These are phyloP conservation scores for Paracentrotus lividus DNA, from an alignment of 53 echinoderm and acorn worm genomes.

Conservation along the genomic window DNA sequence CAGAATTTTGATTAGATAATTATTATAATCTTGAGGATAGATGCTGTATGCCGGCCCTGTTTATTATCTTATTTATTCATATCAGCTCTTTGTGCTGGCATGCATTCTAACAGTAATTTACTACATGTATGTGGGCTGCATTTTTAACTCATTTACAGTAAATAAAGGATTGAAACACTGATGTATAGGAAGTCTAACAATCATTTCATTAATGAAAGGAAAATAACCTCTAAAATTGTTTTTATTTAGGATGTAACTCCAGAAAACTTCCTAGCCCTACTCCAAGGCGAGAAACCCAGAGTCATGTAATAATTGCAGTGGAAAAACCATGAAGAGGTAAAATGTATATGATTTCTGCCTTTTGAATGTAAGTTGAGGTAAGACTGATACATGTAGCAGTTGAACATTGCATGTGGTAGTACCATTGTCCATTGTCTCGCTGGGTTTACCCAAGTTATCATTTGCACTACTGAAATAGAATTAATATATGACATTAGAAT, in stretches of 20 bases:
- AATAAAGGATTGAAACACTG: too few relatives aligned
- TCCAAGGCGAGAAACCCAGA: slow-evolving; percentile 76
- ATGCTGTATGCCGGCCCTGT: background rate
- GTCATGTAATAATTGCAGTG: slow-evolving; percentile 60
- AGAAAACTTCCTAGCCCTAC: slow-evolving; percentile 79
- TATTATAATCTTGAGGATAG: background rate
- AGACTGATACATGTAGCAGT: too few relatives aligned
- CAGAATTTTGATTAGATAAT: background rate
- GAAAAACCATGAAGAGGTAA: slow-evolving; percentile 83
- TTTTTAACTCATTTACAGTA: background rate
- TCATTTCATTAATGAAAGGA: too few relatives aligned
- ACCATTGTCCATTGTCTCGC: too few relatives aligned
- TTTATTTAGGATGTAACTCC: slow-evolving; percentile 76
- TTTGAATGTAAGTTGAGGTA: background rate
- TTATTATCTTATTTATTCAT: slow-evolving; percentile 20
- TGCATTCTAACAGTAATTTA: background rate
- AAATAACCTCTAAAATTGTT: background rate
- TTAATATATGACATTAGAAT: too few relatives aligned
- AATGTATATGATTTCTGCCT: background rate
- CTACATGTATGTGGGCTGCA: slow-evolving; percentile 7
- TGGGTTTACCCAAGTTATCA: too few relatives aligned
- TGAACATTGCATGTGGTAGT: too few relatives aligned
- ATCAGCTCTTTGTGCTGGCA: background rate
- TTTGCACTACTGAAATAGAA: too few relatives aligned
- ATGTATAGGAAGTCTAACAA: too few relatives aligned